Percentiles rank a stretch among this genome's conserved stretches.
Evolutionary conservation across 2,888 invertebrate genomes (phyloP).

Genomic region (Dromius quadrimaculatus): DNA sequence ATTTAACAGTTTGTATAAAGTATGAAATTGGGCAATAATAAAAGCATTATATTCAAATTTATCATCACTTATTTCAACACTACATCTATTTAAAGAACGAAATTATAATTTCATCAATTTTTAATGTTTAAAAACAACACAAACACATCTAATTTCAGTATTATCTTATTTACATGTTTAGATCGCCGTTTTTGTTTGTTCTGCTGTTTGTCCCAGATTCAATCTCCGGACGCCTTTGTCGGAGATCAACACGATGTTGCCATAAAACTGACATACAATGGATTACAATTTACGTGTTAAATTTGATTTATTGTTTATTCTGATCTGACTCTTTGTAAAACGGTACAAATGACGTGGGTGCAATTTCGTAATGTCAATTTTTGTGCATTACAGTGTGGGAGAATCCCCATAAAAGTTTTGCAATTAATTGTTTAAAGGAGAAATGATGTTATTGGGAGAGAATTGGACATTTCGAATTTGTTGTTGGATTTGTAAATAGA

Average conservation of each 20-base stretch:
- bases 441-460: not conserved
- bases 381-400: not conserved
- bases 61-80: no score
- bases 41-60: no score
- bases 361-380: constrained; percentile 15
- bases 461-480: no score
- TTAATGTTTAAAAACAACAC: no score
- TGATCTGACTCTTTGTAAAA: not conserved
- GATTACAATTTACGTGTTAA: not conserved
- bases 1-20: no score
- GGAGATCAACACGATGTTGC: not conserved
- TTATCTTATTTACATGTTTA: no score
- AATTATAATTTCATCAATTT: no score
- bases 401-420: not conserved
- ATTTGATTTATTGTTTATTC: not conserved
- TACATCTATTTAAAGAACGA: no score
- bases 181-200: not conserved
- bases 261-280: constrained; percentile 1
- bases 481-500: no score
- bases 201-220: not conserved
- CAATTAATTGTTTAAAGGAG: not conserved
- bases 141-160: no score
- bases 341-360: not conserved
- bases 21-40: no score
- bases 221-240: not conserved